A percentile compares a stretch with the other conserved stretches of the same genome.
Conservation (phyloP, 2,888 invertebrate genomes). For the Dusona sp. region DNA sequence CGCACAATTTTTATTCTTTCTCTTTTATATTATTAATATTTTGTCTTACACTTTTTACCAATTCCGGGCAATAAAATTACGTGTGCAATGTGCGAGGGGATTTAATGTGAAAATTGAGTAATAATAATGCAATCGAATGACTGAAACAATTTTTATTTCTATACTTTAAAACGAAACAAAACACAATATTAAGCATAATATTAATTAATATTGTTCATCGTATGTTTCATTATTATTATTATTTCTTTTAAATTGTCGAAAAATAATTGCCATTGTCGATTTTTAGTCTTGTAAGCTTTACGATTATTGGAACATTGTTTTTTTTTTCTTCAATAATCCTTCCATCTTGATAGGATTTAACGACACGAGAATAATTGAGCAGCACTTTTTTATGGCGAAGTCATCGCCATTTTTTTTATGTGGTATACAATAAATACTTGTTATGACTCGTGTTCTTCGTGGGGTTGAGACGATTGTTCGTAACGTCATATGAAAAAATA, state of each 20-base stretch:
- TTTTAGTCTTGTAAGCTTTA: neutral
- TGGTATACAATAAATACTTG: neutral
- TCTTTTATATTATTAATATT: neutral
- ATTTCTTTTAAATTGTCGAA: neutral
- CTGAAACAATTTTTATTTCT: neutral
- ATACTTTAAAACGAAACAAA: neutral
- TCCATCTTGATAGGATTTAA: neutral
- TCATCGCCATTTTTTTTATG: neutral
- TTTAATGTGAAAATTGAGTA: neutral
- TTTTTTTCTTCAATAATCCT: neutral
- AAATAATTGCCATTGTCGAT: neutral
- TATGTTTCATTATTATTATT: neutral
- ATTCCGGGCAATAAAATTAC: neutral
- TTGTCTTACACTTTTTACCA: neutral
- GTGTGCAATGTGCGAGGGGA: slow-evolving; percentile 4
- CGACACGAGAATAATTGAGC: neutral
- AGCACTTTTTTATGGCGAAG: neutral
- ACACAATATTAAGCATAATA: neutral
- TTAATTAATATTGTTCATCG: neutral
- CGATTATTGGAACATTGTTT: neutral
- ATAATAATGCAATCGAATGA: neutral
- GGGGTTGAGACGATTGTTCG: neutral
- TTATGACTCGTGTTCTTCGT: neutral
- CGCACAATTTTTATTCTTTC: slow-evolving; percentile 11
- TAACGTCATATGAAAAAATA: neutral